Evolutionary conservation across 2,888 invertebrate genomes (phyloP).

Genomic region (Idaea aversata): DNA sequence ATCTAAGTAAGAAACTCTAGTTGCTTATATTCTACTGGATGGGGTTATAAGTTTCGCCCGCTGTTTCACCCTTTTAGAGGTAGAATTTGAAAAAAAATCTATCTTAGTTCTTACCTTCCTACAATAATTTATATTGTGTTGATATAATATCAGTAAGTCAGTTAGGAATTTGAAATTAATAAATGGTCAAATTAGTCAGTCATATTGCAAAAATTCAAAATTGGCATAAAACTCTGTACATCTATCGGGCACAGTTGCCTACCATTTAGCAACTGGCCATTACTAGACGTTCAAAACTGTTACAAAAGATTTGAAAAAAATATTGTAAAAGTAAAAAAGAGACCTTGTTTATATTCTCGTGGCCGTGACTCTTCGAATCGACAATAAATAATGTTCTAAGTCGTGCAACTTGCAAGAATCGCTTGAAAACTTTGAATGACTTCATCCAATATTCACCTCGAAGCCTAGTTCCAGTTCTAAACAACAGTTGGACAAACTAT

Average conservation of each 20-base stretch:
- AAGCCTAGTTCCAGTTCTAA: neutral
- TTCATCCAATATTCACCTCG: neutral
- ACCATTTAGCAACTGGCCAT: neutral
- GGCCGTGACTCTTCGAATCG: neutral
- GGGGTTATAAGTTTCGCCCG: too few relatives aligned
- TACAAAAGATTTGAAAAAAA: neutral
- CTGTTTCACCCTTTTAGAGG: too few relatives aligned
- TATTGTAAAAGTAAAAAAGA: neutral
- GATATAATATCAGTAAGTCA: too few relatives aligned
- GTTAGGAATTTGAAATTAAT: too few relatives aligned
- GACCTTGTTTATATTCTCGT: neutral
- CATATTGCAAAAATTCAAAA: too few relatives aligned
- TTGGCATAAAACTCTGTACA: too few relatives aligned
- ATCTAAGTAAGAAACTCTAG: neutral
- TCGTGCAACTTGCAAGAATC: neutral
- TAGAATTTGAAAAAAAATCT: too few relatives aligned
- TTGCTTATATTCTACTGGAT: neutral
- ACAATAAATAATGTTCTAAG: neutral
- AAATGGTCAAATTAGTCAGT: too few relatives aligned
- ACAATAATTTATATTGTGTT: too few relatives aligned
- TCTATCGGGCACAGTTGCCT: too few relatives aligned
- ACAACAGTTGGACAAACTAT: constrained; percentile 5
- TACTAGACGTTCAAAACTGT: neutral
- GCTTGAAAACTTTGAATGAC: neutral
- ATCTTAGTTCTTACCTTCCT: too few relatives aligned